A percentile compares a stretch with the other conserved stretches of the same genome.
Conservation (phyloP, 2,113 vertebrate genomes). For the Sinocyclocheilus grahami region DNA sequence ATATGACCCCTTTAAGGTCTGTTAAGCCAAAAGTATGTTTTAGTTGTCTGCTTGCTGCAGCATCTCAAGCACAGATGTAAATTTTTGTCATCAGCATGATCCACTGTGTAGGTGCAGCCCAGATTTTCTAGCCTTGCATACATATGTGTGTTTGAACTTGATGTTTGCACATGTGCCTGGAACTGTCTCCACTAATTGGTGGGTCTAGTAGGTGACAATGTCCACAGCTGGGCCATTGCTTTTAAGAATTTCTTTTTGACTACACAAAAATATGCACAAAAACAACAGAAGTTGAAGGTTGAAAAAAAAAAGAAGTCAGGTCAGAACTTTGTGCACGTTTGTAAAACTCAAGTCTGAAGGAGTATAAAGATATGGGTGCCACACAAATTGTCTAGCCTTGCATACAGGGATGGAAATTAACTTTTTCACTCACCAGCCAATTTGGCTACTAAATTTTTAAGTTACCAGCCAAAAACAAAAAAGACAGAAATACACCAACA, state of each 20-base stretch:
- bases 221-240: background rate
- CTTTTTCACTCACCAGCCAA: too few relatives aligned
- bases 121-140: background rate
- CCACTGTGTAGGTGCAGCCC: background rate
- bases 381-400: background rate
- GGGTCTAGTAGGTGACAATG: background rate
- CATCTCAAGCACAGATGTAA: background rate
- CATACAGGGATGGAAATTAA: too few relatives aligned
- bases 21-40: background rate
- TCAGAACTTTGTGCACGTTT: background rate
- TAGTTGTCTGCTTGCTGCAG: background rate
- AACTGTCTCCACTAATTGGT: background rate
- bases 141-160: background rate
- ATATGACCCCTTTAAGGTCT: background rate
- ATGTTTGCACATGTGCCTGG: background rate
- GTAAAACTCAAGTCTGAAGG: background rate
- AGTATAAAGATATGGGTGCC: background rate
- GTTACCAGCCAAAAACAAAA: too few relatives aligned
- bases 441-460: too few relatives aligned
- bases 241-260: background rate
- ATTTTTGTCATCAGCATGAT: background rate
- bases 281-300: background rate
- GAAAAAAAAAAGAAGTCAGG: too few relatives aligned
- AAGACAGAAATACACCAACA: too few relatives aligned
- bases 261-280: background rate